Evolutionary conservation across 2,113 vertebrate genomes (phyloP), one percentile per base, ranked within the genome.

Genomic region (Bolborhynchus lineola): DNA sequence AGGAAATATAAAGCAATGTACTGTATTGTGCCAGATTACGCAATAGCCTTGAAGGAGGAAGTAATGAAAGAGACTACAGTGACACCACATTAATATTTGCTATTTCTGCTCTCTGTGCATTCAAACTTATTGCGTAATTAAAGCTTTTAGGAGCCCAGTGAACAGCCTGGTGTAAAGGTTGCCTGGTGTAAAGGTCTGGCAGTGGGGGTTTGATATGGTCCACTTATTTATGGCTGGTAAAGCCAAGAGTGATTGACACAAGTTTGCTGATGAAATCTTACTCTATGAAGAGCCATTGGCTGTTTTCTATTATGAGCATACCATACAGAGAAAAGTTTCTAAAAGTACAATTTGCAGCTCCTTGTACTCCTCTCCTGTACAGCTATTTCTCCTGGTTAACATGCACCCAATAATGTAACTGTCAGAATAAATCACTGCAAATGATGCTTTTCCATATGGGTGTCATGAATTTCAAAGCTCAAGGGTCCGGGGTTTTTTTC

Each of bases 391-490:
- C 90, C 83, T 92, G 90, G 88, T 93, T 90, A 94, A 78, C 88
- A 92, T 24, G 75, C 83, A 84, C 41, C 93, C 86, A 82, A 88
- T 95, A 96, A 93, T 93, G 86, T 29, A 86, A 75, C 80, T 95
- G 93, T 78, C 96, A 94, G 93, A 72, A 94, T 92, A 93, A 96
- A 96, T 96, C 92, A 93, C 74, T 63, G 77, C 70, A 91, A 92
- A 95, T 69, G 74, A 72, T 71, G 60, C 81, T 89, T 82, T 71
- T 65, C 81, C 6, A 1, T 46, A 74, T 13, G 81, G n/a, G 67
- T 76, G 80, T 69, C 86, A 76, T 9, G 9, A 78, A 92, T 96
- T 96, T 71, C 86, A 65, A 28, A 87, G 88, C 95, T 82, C 86
- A 82, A 28, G 87, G 91, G 41, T 82, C 74, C 47, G 86, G 76